Base-by-base conservation (phyloP, 2,113 vertebrate species). In the Nesoenas mayeri region DNA sequence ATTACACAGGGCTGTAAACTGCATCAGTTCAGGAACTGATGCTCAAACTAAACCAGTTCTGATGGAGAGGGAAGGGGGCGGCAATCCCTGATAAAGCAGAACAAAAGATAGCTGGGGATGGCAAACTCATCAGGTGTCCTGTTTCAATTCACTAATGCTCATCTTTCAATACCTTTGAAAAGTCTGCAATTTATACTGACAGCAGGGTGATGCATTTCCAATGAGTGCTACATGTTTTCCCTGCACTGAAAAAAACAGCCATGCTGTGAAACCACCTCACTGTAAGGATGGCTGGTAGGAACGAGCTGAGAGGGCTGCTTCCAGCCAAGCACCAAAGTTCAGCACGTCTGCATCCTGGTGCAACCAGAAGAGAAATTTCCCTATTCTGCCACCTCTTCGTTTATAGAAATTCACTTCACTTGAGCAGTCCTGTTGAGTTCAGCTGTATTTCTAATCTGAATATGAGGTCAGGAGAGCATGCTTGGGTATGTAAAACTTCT, bases 161-260 rank as follows among this genome's bases (percentile, higher is more conserved):
- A 78, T 78, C 42, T 66, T 83, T 84, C 72, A 70, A 74, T 58
- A 85, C 28, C 31, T 75, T 83, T 2, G 2, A 72, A 74, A 92
- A 83, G 20, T 16, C 56, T 80, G 58, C 36, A 83, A 51, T 75
- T 91, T 64, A 62, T 70, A 62, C 60, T 65, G 14, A 86, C 88
- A 91, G 73, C 29, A 38, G 61, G 54, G 51, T 88, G 88, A 70
- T 79, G 42, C 58, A 42, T 56, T 96, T 88, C 74, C 47, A 90
- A 51, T 51, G 47, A 83, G 73, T 38, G 12, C 24, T 51, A 34
- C 47, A 4, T 50, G 44, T 69, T 95, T 92, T 75, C 19, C 26
- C 14, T 74, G 10, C 18, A 6, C 67, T 58, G 58, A 47, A 53
- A 54, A 72, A 85, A 73, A 48, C 16, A 72, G 42, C 31, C n/a